Evolutionary conservation across 2,888 invertebrate species (phyloP).

Genomic region (Tenodera sinensis): DNA sequence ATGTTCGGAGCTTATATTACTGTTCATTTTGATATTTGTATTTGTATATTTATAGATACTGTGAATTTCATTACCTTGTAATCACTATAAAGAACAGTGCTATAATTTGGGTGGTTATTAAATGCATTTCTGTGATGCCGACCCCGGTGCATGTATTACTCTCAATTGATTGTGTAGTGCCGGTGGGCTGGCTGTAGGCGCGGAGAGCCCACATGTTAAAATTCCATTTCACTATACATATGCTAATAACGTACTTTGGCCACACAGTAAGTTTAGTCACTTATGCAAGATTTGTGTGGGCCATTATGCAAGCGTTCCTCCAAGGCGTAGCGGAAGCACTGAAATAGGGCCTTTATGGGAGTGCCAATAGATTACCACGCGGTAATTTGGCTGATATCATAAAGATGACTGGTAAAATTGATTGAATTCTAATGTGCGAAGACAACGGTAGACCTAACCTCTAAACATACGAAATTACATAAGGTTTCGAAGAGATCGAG

Average conservation of each 20-base stretch:
- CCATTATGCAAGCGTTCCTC: neutral
- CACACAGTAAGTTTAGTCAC: neutral
- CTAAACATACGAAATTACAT: too few relatives aligned
- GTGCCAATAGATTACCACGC: neutral
- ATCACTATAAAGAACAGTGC: too few relatives aligned
- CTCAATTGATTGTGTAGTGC: neutral
- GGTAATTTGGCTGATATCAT: neutral
- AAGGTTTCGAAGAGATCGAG: too few relatives aligned
- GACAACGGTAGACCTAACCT: too few relatives aligned
- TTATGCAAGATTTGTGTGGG: neutral
- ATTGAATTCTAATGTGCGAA: neutral
- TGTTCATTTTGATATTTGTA: too few relatives aligned
- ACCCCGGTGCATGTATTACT: neutral
- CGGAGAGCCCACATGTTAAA: neutral
- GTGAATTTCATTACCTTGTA: too few relatives aligned
- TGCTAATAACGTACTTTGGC: neutral
- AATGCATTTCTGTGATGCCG: too few relatives aligned
- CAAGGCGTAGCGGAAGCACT: neutral
- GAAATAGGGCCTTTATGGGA: neutral
- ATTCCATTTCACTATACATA: neutral
- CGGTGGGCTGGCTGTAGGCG: neutral
- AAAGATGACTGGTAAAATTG: neutral
- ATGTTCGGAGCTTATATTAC: too few relatives aligned
- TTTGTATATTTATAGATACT: too few relatives aligned
- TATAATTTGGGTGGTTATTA: too few relatives aligned